These are phyloP conservation scores for Conus ventricosus DNA, from an alignment of 1,140 invertebrate species.

Conservation along the genomic window DNA sequence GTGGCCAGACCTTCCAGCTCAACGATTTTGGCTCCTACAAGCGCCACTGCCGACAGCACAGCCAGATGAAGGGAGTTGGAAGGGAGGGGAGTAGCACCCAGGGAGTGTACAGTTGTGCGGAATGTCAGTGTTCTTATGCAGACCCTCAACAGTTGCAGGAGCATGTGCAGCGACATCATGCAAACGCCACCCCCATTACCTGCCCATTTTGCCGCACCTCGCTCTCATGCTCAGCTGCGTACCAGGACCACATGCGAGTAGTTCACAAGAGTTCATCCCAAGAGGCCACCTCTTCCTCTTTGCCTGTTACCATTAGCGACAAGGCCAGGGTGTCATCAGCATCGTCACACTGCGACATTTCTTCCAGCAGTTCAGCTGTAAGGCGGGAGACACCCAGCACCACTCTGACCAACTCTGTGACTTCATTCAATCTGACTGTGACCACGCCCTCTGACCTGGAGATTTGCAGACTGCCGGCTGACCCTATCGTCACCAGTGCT, in stretches of 20 bases:
- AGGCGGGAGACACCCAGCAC: not conserved
- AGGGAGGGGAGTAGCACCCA: constrained; percentile 30
- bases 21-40: constrained; percentile 73
- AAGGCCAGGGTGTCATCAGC: not conserved
- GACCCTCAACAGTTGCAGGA: constrained; percentile 52
- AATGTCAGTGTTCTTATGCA: constrained; percentile 51
- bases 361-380: not conserved
- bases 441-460: constrained; percentile 43
- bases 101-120: constrained; percentile 53
- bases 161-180: constrained; percentile 41
- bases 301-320: not conserved
- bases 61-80: constrained; percentile 35
- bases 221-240: constrained; percentile 27
- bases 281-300: not conserved
- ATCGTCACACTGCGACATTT: not conserved
- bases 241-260: constrained; percentile 37
- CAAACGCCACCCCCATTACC: constrained; percentile 45
- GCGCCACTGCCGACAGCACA: constrained; percentile 67
- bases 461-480: constrained; percentile 50
- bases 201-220: constrained; percentile 31
- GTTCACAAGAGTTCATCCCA: constrained; percentile 31
- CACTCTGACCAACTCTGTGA: not conserved
- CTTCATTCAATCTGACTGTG: constrained; percentile 32
- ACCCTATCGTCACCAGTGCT: constrained; percentile 54
- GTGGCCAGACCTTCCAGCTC: constrained; percentile 67